phyloP scores from a whole-genome alignment of 2,888 invertebrate species.

The Phymatocera aterrima region DNA sequence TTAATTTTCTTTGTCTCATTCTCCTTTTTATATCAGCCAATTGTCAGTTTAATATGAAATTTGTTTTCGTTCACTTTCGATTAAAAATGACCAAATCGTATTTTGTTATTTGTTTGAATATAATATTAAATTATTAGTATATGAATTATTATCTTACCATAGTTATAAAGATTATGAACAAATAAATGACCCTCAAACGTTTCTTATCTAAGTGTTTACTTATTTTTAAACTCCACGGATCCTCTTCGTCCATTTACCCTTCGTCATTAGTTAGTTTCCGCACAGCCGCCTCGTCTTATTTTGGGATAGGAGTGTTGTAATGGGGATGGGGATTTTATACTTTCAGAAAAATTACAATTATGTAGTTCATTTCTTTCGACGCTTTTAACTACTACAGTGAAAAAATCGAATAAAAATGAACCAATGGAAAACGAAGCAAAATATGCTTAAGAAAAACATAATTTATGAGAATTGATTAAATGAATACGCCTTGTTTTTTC shows the following conservation, averaged over 20 bases:
- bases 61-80: constrained; percentile 46
- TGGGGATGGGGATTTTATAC: constrained; percentile 37
- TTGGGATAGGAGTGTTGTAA: constrained; percentile 50
- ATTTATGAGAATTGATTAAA: too few relatives aligned
- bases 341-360: constrained; percentile 26
- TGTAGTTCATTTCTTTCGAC: neutral
- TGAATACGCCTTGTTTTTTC: too few relatives aligned
- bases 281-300: constrained; percentile 45
- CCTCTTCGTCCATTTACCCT: constrained; percentile 58
- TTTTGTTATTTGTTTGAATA: constrained; percentile 38
- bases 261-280: constrained; percentile 51
- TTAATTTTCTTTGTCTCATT: constrained; percentile 10
- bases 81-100: constrained; percentile 3
- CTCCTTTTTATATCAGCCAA: constrained; percentile 35
- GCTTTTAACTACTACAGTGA: neutral
- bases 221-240: constrained; percentile 54
- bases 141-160: constrained; percentile 47
- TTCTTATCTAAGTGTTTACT: constrained; percentile 51
- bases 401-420: neutral
- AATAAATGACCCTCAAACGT: constrained; percentile 43
- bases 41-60: constrained; percentile 46
- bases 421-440: neutral
- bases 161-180: constrained; percentile 43
- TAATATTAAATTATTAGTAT: constrained; percentile 50
- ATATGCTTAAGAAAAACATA: neutral